Evolutionary conservation across 2,888 invertebrate genomes (phyloP).

Genomic region (Trachelus stipa): DNA sequence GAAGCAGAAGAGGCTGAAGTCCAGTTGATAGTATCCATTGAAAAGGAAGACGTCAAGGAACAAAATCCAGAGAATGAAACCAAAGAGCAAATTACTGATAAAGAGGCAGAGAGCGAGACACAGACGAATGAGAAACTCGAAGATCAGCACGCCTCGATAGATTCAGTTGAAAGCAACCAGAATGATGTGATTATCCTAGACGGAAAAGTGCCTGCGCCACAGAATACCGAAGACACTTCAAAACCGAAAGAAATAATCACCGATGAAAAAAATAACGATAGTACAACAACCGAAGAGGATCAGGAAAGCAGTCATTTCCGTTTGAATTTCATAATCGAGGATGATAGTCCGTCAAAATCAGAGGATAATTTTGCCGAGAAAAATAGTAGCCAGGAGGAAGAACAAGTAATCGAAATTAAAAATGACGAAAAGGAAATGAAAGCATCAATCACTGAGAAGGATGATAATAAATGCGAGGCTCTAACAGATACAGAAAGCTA

Average conservation of each 20-base stretch:
- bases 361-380: not conserved
- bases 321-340: constrained; percentile 10
- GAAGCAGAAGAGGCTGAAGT: constrained; percentile 39
- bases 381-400: not conserved
- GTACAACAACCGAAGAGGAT: not conserved
- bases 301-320: not conserved
- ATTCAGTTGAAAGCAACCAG: not conserved
- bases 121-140: constrained; percentile 5
- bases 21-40: constrained; percentile 29
- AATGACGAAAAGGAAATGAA: constrained; percentile 10
- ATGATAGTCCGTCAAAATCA: constrained; percentile 14
- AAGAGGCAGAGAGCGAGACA: not conserved
- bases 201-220: not conserved
- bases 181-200: not conserved
- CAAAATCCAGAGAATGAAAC: constrained; percentile 1
- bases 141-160: not conserved
- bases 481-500: constrained; percentile 40
- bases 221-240: constrained; percentile 26
- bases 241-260: constrained; percentile 21
- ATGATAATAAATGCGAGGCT: constrained; percentile 34
- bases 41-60: constrained; percentile 29
- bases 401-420: not conserved
- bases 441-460: constrained; percentile 26
- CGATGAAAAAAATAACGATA: constrained; percentile 12
- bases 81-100: not conserved